phyloP scores from a whole-genome alignment of 2,113 vertebrate genomes.

The Pholis gunnellus region DNA sequence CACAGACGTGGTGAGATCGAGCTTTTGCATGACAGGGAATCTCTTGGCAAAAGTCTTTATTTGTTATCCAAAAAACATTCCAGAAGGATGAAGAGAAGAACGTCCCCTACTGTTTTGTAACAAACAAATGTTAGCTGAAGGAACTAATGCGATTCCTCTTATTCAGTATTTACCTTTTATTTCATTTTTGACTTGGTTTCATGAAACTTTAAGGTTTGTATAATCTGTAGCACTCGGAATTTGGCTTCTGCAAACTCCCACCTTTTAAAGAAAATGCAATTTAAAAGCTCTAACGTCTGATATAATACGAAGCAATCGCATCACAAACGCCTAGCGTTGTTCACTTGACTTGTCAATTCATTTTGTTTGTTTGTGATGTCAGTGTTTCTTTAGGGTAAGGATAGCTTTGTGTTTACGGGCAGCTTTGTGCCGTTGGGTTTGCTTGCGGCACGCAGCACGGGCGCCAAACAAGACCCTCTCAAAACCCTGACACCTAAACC shows the following conservation, averaged over 20 bases:
- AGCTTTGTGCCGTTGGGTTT: neutral
- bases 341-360: neutral
- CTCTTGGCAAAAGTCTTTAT: neutral
- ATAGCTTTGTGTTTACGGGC: conserved; percentile 1
- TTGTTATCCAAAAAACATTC: neutral
- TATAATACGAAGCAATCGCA: neutral
- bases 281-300: neutral
- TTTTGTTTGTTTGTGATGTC: conserved; percentile 45
- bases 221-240: neutral
- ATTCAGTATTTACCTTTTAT: too few relatives aligned
- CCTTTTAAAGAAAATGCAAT: neutral
- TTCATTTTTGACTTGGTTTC: neutral
- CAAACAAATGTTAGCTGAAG: neutral
- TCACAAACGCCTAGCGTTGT: neutral
- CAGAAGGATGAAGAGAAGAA: neutral
- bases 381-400: conserved; percentile 38
- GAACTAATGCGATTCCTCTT: neutral
- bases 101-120: neutral
- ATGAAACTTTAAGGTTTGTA: neutral
- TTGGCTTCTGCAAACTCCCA: neutral
- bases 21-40: neutral
- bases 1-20: neutral
- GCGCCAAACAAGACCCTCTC: conserved; percentile 22
- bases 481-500: conserved; percentile 68
- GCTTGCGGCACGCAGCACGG: neutral